Percentiles rank a stretch among this genome's conserved stretches.
Evolutionary conservation across 1,140 invertebrate genomes (phyloP).

Genomic region (Apis laboriosa): DNA sequence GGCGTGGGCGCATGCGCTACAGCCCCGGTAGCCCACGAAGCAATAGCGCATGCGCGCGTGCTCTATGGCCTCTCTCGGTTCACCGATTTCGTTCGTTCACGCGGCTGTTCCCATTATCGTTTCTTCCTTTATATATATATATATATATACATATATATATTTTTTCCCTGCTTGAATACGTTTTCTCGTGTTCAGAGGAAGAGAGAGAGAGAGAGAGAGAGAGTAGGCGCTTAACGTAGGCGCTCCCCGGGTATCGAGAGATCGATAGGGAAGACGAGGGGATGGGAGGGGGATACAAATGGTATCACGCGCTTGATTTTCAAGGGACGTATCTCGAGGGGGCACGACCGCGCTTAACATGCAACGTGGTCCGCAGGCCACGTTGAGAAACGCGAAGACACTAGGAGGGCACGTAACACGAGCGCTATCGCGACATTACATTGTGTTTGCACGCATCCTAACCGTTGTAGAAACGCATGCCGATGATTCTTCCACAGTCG

Average conservation of each 20-base stretch:
- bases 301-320: background rate
- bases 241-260: background rate
- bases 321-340: background rate
- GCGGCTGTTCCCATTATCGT: background rate
- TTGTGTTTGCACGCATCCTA: conserved; percentile 66
- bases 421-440: conserved; percentile 62
- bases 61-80: conserved; percentile 36
- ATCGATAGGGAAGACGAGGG: background rate
- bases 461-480: conserved; percentile 61
- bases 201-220: no score
- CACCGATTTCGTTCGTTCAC: background rate
- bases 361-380: conserved; percentile 4
- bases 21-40: conserved; percentile 24
- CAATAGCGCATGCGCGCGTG: conserved; percentile 51
- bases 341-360: conserved; percentile 17
- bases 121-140: background rate
- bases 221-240: no score
- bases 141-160: no score
- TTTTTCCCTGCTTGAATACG: background rate
- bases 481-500: conserved; percentile 62
- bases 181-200: background rate
- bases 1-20: conserved; percentile 56
- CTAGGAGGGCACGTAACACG: conserved; percentile 51
- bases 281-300: background rate
- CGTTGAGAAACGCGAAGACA: conserved; percentile 46